Evolutionary conservation across 2,888 invertebrate species (phyloP).

Genomic region (Leptopilina myrica): DNA sequence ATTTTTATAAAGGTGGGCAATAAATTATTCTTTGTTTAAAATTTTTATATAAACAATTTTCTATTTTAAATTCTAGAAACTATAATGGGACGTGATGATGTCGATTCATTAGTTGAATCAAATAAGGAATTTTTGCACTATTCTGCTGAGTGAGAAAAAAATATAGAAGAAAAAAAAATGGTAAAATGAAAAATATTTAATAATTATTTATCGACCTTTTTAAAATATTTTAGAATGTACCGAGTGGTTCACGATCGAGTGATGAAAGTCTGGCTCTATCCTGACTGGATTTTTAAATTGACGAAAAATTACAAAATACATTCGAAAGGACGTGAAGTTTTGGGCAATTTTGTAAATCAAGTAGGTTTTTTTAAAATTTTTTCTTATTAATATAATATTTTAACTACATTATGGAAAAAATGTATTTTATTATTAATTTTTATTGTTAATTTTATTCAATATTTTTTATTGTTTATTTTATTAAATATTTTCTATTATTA

Average conservation of each 20-base stretch:
- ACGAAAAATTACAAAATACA: slow-evolving; percentile 48
- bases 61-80: slow-evolving; percentile 45
- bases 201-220: neutral
- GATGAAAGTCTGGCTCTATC: slow-evolving; percentile 59
- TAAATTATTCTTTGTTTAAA: neutral
- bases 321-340: slow-evolving; percentile 43
- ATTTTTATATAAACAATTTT: neutral
- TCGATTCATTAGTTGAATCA: slow-evolving; percentile 47
- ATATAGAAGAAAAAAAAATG: neutral
- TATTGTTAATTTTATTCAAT: neutral
- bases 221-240: slow-evolving; percentile 55
- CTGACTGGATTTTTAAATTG: slow-evolving; percentile 56
- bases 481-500: too few relatives aligned
- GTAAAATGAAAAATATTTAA: slow-evolving; percentile 1
- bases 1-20: too few relatives aligned
- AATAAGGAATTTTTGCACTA: slow-evolving; percentile 48
- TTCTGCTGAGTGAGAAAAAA: slow-evolving; percentile 50
- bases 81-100: slow-evolving; percentile 52
- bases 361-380: slow-evolving; percentile 42
- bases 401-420: neutral
- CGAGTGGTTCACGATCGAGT: slow-evolving; percentile 55
- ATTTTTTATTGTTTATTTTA: neutral
- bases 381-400: neutral
- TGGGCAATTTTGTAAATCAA: slow-evolving; percentile 51
- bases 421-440: too few relatives aligned